Evolutionary conservation across 2,797 vertebrate genomes (phyloP), one percentile per base, ranked within the genome.

Genomic region (Oreonectes daqikongensis): DNA sequence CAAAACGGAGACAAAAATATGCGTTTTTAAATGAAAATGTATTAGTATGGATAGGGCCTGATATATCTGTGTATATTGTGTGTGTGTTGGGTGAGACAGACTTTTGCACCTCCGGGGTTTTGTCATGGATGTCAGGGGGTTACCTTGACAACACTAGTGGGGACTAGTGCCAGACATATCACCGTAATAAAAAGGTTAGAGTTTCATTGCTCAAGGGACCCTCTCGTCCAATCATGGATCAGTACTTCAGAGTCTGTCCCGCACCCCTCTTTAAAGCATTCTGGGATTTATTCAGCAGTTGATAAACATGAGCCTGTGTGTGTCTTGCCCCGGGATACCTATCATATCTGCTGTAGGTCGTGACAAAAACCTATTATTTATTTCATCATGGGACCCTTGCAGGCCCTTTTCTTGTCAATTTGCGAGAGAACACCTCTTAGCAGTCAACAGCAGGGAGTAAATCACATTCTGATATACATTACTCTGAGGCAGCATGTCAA

Each of bases 131-230:
- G 69, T 68, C 71, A 73, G 26, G 42, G 71, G 70, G 75, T 67
- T 80, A 75, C 65, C 20, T 50, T 72, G 52, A 70, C 52, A 59
- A 57, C 48, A 67, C 67, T 15, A 59, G 57, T 28, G 68, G 67
- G 66, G 8, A 38, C 67, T 20, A 52, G 22, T 73, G 79, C 64
- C 72, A 78, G 52, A 65, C 69, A 60, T 64, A 50, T 26, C 68
- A 72, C 69, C 40, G 55, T 84, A 73, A 74, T 79, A 63, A 81
- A 81, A 74, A 71, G 35, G 72, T 46, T 81, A 72, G 35, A 52
- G 70, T 53, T 66, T n/a, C 50, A 55, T 69, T 77, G 59, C 61
- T 74, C 53, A 52, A 63, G 75, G 75, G 75, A 61, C 30, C 14
- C n/a, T 40, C 24, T 59, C 2, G 26, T 12, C 38, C 28, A 48